Evolutionary conservation across 2,888 invertebrate genomes (phyloP), one percentile per base, ranked within the genome.

Genomic region (Platynereis dumerilii): DNA sequence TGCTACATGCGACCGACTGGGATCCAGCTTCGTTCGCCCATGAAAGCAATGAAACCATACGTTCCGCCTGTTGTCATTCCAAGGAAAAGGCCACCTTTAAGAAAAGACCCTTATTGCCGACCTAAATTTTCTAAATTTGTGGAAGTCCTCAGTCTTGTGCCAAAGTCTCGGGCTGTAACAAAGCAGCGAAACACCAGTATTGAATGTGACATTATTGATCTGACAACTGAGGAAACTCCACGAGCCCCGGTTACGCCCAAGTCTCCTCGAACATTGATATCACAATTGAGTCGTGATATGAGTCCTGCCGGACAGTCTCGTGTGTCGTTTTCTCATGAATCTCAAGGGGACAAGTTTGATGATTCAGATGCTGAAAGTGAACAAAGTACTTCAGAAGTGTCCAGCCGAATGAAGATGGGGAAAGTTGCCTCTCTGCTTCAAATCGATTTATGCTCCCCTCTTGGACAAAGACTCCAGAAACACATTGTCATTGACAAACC

Each of bases 261-360:
- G 26, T 78, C 80, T 0, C 78, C 79, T 3, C 78, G 77, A 64
- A 76, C 76, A 22, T 74, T 80, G 34, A 78, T 80, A 27, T 79
- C 80, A n/a, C 78, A 79, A 64, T 60, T 79, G 17, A 79, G 78
- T 64, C 71, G 75, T 12, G 80, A 80, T 29, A 74, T 73, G 24
- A 58, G 58, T 24, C 56, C 63, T 2, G 60, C 67, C 28, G 29
- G 39, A 17, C 34, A n/a, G 2, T 17, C 28, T 48, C n/a, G 48
- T n/a, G 3, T 48, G 48, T n/a, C 48, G 17, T 22, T 48, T 7
- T n/a, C n/a, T 3, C 39, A 2, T 1, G 42, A 34, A 39, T 5
- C 15, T 39, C 28, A 58, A 20, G 24, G 10, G 24, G 52, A 20
- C 17, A 34, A 5, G 3, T 5, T 5, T n/a, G 22, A 22, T 22